These are phyloP conservation scores for Diceros bicornis DNA, from an alignment of 2,797 vertebrate genomes.

Conservation along the genomic window DNA sequence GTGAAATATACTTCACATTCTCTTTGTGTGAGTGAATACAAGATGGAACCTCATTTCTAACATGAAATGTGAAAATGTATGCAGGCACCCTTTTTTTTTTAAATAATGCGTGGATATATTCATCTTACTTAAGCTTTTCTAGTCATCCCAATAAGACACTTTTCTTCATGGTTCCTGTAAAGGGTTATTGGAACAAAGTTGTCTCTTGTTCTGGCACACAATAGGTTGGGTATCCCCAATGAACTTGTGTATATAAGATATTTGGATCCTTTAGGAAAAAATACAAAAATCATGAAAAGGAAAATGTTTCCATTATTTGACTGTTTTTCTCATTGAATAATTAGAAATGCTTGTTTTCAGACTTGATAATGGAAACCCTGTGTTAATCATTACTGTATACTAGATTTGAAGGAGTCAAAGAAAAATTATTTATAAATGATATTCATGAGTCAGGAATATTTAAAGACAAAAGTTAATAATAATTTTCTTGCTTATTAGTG, in stretches of 20 bases:
- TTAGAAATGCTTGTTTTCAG: constrained; percentile 55
- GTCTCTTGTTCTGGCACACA: not conserved
- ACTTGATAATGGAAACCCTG: not conserved
- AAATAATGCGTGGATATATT: not conserved
- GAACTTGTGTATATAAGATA: not conserved
- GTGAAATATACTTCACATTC: not conserved
- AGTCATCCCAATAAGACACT: not conserved
- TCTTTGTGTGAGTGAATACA: not conserved
- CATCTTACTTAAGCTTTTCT: constrained; percentile 6
- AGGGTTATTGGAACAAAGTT: not conserved
- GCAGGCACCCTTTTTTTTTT: not conserved
- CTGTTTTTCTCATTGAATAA: constrained; percentile 24
- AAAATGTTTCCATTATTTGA: constrained; percentile 43
- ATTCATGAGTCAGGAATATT: constrained; percentile 54
- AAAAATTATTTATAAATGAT: constrained; percentile 63
- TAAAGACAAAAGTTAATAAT: constrained; percentile 66
- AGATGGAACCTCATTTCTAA: constrained; percentile 33
- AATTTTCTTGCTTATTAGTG: constrained; percentile 55
- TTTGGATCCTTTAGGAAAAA: constrained; percentile 41
- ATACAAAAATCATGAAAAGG: not conserved
- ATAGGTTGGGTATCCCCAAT: not conserved
- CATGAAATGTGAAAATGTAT: constrained; percentile 62
- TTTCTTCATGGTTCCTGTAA: not conserved
- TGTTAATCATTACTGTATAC: constrained; percentile 38
- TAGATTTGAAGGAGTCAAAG: constrained; percentile 4